A percentile compares a stretch with the other conserved stretches of the same genome.
Conservation (phyloP, 35 echinoderm and acorn worm genomes). For the Hemicentrotus pulcherrimus region DNA sequence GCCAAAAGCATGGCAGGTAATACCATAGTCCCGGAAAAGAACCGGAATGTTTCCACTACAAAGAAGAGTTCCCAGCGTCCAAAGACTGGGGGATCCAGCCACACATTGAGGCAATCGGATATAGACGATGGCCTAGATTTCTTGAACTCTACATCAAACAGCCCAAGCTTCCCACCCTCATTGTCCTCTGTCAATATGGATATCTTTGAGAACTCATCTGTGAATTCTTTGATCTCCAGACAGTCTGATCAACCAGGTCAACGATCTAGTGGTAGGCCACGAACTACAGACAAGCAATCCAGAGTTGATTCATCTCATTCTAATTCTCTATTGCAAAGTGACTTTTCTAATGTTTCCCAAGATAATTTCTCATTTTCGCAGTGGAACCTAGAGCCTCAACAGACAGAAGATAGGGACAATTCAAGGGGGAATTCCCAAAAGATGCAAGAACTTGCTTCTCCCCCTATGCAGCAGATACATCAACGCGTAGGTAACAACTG, state of each 20-base stretch:
- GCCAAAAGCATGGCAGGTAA: neutral
- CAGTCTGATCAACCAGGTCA: neutral
- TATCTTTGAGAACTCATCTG: slow-evolving; percentile 3
- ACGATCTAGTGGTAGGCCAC: neutral
- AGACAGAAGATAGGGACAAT: slow-evolving; percentile 21
- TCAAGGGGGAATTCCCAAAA: neutral
- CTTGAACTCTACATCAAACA: slow-evolving; percentile 5
- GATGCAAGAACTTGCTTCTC: slow-evolving; percentile 33
- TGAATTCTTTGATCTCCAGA: neutral
- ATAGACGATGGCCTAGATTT: slow-evolving; percentile 40
- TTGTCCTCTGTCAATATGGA: slow-evolving; percentile 46
- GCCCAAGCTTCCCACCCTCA: slow-evolving; percentile 7
- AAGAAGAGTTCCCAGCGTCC: neutral
- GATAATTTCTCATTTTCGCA: slow-evolving; percentile 32
- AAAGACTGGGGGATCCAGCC: neutral
- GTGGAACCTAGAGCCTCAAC: slow-evolving; percentile 23
- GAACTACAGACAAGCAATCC: neutral
- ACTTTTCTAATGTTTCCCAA: slow-evolving; percentile 5
- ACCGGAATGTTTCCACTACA: neutral
- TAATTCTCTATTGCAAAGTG: slow-evolving; percentile 2
- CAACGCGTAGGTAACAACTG: slow-evolving; percentile 21
- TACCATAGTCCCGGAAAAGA: neutral
- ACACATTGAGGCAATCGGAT: slow-evolving; percentile 21
- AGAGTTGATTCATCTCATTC: neutral
- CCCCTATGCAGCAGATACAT: neutral